Base-by-base conservation (phyloP, 1,140 invertebrate species). In the Aethina tumida region DNA sequence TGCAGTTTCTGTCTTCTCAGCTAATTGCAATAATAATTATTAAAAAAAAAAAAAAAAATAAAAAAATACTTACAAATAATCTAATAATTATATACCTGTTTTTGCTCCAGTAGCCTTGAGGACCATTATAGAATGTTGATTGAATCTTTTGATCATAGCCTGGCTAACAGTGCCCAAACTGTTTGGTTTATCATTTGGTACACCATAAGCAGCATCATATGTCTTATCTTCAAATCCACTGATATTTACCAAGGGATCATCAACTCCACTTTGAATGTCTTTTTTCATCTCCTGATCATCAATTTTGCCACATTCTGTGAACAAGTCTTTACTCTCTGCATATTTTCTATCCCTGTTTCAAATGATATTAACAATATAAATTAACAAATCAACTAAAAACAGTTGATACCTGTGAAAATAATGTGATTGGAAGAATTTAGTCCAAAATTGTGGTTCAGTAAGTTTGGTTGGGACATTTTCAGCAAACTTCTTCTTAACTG, bases 371-470 rank as follows among this genome's bases (percentile, higher is more conserved):
- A n/a, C 15, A 26, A 16, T 29, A 24, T 26, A 28, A 41, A 25
- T 35, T 36, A 5, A 41, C 16, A 27, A 35, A 16, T n/a, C 17
- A 21, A 28, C 19, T 40, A 3, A 20, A 10, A 19, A 4, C 12
- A 17, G 10, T 18, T 3, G 15, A 21, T 59, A 71, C 70, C 75
- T 69, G 70, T 99, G 94, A 75, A 98, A 99, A 70, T 99, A 99
- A 71, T 99, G 95, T 12, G 94, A 98, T 60, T 99, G 95, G 69
- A 99, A 99, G 67, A 99, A 99, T 53, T 95, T 89, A 7, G 90
- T 95, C 97, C 97, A 99, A 70, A 99, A 99, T 57, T 97, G 92
- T 2, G 84, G 74, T 66, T 99, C 97, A 0, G 83, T 78, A 75
- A 99, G 79, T 70, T 94, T 90, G 45, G 84, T 74, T 28, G 96